These are phyloP conservation scores for Linnaemya vulpina DNA, from an alignment of 2,888 invertebrate species.

Conservation along the genomic window DNA sequence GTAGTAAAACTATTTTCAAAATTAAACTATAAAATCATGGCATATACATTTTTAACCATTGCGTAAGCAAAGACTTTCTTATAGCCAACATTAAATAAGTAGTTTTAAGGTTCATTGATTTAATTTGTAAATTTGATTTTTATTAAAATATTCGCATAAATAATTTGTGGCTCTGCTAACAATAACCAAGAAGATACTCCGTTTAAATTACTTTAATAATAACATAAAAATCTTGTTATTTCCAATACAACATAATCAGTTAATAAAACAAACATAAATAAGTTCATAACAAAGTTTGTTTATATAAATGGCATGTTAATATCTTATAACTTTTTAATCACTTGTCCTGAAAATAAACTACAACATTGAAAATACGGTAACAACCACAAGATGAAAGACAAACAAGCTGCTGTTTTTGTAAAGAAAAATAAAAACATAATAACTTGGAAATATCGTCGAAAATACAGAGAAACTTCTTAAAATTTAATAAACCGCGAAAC, in stretches of 20 bases:
- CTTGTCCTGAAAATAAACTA: conserved; percentile 1
- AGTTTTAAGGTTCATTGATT: no score
- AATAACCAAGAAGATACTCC: no score
- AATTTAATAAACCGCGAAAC: conserved; percentile 66
- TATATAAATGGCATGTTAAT: neutral
- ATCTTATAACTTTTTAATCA: neutral
- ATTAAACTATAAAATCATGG: no score
- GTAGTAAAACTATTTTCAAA: no score
- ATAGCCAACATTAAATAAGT: no score
- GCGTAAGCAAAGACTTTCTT: no score
- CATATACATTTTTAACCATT: no score
- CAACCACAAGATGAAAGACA: neutral
- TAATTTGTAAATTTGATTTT: no score
- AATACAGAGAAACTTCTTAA: conserved; percentile 44
- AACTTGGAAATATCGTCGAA: conserved; percentile 17
- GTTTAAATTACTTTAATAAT: no score
- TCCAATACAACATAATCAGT: neutral
- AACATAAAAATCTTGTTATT: neutral
- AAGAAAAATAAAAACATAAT: neutral
- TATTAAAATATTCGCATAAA: no score
- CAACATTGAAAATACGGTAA: neutral
- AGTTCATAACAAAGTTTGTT: neutral
- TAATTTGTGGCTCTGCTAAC: no score
- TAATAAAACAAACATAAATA: neutral
- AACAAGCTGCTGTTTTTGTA: conserved; percentile 8